Conservation (phyloP, 2,888 invertebrate species). For the Drosophila subquinaria region DNA sequence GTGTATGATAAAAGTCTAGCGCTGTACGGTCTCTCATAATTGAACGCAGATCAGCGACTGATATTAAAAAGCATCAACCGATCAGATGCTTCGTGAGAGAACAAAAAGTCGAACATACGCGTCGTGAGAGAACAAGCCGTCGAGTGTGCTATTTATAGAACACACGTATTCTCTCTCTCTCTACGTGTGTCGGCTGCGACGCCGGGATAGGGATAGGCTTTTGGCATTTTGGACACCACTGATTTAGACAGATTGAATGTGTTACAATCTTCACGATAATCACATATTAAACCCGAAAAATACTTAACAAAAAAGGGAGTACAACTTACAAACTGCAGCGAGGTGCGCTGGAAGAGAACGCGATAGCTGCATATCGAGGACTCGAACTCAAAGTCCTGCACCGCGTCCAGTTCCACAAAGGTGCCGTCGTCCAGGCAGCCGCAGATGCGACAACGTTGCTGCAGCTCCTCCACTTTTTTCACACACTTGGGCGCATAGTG, state of each 20-base stretch:
- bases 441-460: constrained; percentile 35
- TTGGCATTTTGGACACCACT: no score
- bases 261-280: not conserved
- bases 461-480: constrained; percentile 5
- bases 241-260: not conserved
- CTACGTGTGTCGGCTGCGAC: no score
- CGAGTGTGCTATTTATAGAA: no score
- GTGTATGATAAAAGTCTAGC: no score
- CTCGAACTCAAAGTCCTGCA: constrained; percentile 47
- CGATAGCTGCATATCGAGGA: constrained; percentile 40
- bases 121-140: no score
- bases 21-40: no score
- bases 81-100: no score
- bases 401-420: constrained; percentile 31
- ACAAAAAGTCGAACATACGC: no score
- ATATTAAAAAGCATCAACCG: no score
- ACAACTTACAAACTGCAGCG: constrained; percentile 45
- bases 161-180: no score
- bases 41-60: no score
- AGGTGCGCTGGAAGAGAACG: constrained; percentile 42
- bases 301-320: not conserved
- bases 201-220: no score
- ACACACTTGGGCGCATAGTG: constrained; percentile 7
- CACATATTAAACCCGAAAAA: not conserved
- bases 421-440: constrained; percentile 31